These are phyloP conservation scores for Acipenser oxyrinchus DNA, from an alignment of 2,797 vertebrate genomes.

Conservation along the genomic window DNA sequence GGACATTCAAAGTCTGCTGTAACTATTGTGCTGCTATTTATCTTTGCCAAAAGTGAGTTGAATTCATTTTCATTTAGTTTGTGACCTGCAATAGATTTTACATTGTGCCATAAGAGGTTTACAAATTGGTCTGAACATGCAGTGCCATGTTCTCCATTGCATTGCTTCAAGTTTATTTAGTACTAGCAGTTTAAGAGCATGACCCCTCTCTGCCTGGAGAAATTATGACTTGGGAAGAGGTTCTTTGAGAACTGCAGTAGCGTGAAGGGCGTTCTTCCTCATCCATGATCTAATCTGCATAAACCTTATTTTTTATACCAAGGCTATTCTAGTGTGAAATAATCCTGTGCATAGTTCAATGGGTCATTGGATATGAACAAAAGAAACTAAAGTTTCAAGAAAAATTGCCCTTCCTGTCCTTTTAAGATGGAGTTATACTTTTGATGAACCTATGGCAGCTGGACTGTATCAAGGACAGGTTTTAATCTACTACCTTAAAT, in stretches of 20 bases:
- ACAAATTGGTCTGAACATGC: neutral
- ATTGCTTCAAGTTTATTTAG: conserved; percentile 1
- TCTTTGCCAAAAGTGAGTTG: too few relatives aligned
- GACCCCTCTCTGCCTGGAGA: neutral
- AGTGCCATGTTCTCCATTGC: neutral
- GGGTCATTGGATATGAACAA: too few relatives aligned
- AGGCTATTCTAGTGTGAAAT: neutral
- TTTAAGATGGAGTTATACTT: too few relatives aligned
- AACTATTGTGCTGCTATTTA: too few relatives aligned
- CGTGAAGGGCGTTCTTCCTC: conserved; percentile 4
- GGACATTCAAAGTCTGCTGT: too few relatives aligned
- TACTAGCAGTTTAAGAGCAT: conserved; percentile 10
- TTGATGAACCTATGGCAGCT: too few relatives aligned
- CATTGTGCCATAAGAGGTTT: conserved; percentile 33
- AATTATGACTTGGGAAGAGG: neutral
- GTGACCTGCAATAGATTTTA: conserved; percentile 46
- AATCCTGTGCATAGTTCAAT: too few relatives aligned
- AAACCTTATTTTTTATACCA: neutral
- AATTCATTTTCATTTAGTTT: neutral
- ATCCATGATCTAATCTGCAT: neutral
- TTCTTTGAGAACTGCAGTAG: neutral
- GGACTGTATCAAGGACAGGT: too few relatives aligned
- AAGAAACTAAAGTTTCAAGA: too few relatives aligned
- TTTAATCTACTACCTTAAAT: neutral
- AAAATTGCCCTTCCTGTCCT: too few relatives aligned